Conservation (phyloP, 2,113 vertebrate genomes). For the Leptobrachium leishanense region DNA sequence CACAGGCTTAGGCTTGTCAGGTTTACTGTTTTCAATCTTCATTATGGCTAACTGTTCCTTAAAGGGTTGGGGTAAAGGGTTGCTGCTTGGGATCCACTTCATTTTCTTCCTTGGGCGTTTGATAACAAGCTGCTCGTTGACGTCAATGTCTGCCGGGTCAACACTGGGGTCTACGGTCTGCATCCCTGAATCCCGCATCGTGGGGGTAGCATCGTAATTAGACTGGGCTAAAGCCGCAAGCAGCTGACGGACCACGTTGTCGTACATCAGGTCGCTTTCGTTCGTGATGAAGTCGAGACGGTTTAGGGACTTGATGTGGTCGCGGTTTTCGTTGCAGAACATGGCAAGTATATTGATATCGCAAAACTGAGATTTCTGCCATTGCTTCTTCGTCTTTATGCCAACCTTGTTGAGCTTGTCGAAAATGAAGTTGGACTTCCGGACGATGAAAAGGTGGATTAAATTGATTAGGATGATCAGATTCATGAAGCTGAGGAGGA, state of each 20-base stretch:
- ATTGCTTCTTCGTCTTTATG: constrained; percentile 92
- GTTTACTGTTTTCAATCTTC: constrained; percentile 87
- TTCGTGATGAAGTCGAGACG: constrained; percentile 98
- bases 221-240: constrained; percentile 93
- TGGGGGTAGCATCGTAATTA: constrained; percentile 92
- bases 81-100: constrained; percentile 91
- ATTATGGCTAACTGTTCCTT: constrained; percentile 87
- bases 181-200: constrained; percentile 87
- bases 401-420: constrained; percentile 98
- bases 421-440: constrained; percentile 98
- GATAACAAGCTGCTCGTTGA: constrained; percentile 82
- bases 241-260: constrained; percentile 96
- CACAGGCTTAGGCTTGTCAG: constrained; percentile 89
- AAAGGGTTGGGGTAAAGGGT: constrained; percentile 93
- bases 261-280: constrained; percentile 97
- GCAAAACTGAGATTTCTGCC: constrained; percentile 98
- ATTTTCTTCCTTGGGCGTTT: constrained; percentile 95
- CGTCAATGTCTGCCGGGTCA: constrained; percentile 82
- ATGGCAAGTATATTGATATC: constrained; percentile 98
- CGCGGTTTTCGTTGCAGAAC: constrained; percentile 98
- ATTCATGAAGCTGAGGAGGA: constrained; percentile 93
- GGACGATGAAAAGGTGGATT: constrained; percentile 94
- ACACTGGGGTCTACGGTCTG: constrained; percentile 88
- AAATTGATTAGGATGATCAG: constrained; percentile 93
- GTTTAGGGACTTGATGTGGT: constrained; percentile 98